These are phyloP conservation scores for Catocala nupta DNA, from an alignment of 2,888 invertebrate species.

Conservation along the genomic window DNA sequence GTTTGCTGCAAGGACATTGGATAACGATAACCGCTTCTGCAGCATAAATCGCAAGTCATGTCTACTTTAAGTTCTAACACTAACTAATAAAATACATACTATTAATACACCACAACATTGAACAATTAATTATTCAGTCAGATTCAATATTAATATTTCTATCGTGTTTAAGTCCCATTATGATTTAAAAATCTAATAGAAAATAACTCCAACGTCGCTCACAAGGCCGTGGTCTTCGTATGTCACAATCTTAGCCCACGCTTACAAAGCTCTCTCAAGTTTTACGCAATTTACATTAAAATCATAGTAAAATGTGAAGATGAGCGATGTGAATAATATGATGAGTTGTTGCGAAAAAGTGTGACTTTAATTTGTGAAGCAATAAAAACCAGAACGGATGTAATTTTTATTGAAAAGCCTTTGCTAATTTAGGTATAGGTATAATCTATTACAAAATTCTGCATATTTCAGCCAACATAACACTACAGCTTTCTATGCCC, in stretches of 20 bases:
- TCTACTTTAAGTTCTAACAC: slow-evolving; percentile 11
- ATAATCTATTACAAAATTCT: slow-evolving; percentile 45
- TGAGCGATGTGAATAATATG: slow-evolving; percentile 56
- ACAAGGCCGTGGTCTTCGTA: slow-evolving; percentile 62
- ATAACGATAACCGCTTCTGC: slow-evolving; percentile 57
- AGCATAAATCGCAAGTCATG: slow-evolving; percentile 27
- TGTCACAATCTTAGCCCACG: slow-evolving; percentile 67
- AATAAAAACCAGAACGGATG: slow-evolving; percentile 20
- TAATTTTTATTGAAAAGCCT: slow-evolving; percentile 12
- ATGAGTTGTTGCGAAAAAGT: slow-evolving; percentile 57
- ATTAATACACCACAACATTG: too few relatives aligned
- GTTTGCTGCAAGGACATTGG: slow-evolving; percentile 68
- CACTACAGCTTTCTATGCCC: slow-evolving; percentile 63
- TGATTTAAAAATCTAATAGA: slow-evolving; percentile 33
- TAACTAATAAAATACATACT: not conserved
- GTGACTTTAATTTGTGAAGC: slow-evolving; percentile 40
- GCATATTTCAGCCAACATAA: slow-evolving; percentile 41
- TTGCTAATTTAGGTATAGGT: slow-evolving; percentile 20
- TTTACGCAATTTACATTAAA: slow-evolving; percentile 64
- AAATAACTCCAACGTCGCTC: slow-evolving; percentile 27
- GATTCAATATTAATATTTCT: slow-evolving; percentile 2
- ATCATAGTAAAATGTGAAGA: slow-evolving; percentile 53
- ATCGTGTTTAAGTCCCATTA: slow-evolving; percentile 10
- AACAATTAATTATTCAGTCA: not conserved
- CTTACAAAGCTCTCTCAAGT: slow-evolving; percentile 54